Evolutionary conservation across 2,797 vertebrate species (phyloP), one percentile per base, ranked within the genome.

Genomic region (Xiphophorus birchmanni): DNA sequence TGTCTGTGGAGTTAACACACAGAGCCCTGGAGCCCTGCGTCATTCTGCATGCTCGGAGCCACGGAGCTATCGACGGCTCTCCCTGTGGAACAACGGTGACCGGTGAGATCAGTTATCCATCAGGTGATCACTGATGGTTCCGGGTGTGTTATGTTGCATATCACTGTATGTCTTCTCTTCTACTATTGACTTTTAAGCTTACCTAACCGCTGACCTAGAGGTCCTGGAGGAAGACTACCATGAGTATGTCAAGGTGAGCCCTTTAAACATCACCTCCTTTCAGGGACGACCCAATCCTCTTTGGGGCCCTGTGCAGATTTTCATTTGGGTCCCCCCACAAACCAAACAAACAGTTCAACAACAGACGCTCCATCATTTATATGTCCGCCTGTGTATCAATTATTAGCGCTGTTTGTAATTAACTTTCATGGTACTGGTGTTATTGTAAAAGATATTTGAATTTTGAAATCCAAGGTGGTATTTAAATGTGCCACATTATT

Each of bases 201-300:
- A 97, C 5, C 47, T 99, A 77, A 96, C 96, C 0, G 85, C 79
- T 15, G 93, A 92, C 5, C 93, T 99, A 91, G 96, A 97, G 88
- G 96, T 95, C 52, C 83, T 98, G 81, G 97, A 99, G 85, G 97
- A 99, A 73, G 95, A 97, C 17, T 95, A 95, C 84, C 93, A 96
- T 7, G 97, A 99, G 86, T 96, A 95, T 82, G 77, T 98, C 65
- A 96, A 97, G 96, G 98, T 98, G 69, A 86, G 92, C 76, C 44
- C 3, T 12, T 69, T 42, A 69, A 69, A 42, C 37, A 11, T 23
- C 35, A 2, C 18, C 37, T 23, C 18, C 8, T 26, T 40, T 17
- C 18, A 52, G 21, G 50, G 50, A 21, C 2, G 7, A 23, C 21
- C 21, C 50, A 52, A 52, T 8, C 50, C 50, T 52, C 50, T 52